Base-by-base conservation (phyloP, 1,140 invertebrate genomes). In the Zophobas atratus region DNA sequence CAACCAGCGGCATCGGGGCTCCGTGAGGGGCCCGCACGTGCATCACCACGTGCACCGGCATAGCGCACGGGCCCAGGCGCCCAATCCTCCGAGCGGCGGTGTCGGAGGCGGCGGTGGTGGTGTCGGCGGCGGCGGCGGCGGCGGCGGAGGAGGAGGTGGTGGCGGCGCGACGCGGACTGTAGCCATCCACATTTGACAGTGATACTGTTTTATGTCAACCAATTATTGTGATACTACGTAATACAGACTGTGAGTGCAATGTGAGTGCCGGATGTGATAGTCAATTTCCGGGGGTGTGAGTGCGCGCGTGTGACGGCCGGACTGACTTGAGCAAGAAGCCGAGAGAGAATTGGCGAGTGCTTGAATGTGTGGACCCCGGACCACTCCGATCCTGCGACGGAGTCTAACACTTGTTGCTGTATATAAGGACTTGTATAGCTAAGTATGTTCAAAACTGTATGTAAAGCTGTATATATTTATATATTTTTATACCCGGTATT, bases 161-260 rank as follows among this genome's bases (percentile, higher is more conserved):
- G 86, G 86, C 81, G 89, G 87, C 78, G 86, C 87, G 33, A 81
- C 88, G 51, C 86, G 90, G 72, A 90, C 89, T 34, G 90, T 90
- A 77, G 90, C 90, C 67, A 91, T 92, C 79, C 91, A 91, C 83
- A 92, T 92, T 85, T 91, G 77, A 82, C 77, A 67, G 51, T 78
- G 76, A 79, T 70, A 67, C 75, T 71, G 72, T 71, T 77, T 79
- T 79, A 82, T 82, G 82, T 84, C 83, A 81, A 79, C 80, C 70
- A 76, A 83, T 20, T 20, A 20, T 84, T 83, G 83, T 85, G 82
- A 84, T 85, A 84, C 73, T 83, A 81, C 56, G 67, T 79, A 63
- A 78, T 75, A 77, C 75, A 63, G 79, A 81, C 76, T 82, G 79
- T 79, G 81, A 81, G 84, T 85, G 83, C 84, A 84, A 83, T 82